Conservation (phyloP, 2,113 vertebrate genomes). For the Oncorhynchus mykiss region DNA sequence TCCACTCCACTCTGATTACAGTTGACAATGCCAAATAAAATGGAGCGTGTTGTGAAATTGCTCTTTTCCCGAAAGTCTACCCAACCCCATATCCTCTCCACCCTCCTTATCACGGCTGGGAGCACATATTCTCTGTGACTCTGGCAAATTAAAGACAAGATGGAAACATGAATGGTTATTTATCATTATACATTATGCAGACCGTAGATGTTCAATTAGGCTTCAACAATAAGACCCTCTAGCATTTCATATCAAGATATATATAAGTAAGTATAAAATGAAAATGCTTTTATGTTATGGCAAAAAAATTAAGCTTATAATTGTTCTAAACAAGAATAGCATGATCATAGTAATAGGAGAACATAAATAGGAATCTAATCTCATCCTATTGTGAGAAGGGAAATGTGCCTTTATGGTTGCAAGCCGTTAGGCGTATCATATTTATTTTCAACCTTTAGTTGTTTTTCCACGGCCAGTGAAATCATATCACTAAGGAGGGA, state of each 20-base stretch:
- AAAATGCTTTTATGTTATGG: too few relatives aligned
- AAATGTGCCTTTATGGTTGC: too few relatives aligned
- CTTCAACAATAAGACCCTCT: constrained; percentile 52
- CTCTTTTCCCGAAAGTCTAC: constrained; percentile 49
- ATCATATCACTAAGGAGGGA: constrained; percentile 11
- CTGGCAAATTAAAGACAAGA: constrained; percentile 33
- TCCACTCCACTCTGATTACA: constrained; percentile 14
- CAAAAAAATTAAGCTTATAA: too few relatives aligned
- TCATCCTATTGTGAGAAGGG: too few relatives aligned
- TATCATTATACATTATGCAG: constrained; percentile 59
- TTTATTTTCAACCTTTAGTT: too few relatives aligned
- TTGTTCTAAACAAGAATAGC: too few relatives aligned
- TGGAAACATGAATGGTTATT: constrained; percentile 27
- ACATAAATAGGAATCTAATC: too few relatives aligned
- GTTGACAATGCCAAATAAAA: constrained; percentile 28
- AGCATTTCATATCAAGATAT: not conserved
- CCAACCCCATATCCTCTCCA: constrained; percentile 3
- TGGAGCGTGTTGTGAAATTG: constrained; percentile 11
- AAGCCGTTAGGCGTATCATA: too few relatives aligned
- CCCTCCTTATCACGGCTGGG: constrained; percentile 58
- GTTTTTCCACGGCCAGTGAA: constrained; percentile 17
- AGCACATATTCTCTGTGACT: constrained; percentile 26
- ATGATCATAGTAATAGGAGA: too few relatives aligned
- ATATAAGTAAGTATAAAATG: too few relatives aligned
- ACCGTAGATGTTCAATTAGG: constrained; percentile 73